phyloP scores from a whole-genome alignment of 2,113 vertebrate species.

The Tyrannus savana region DNA sequence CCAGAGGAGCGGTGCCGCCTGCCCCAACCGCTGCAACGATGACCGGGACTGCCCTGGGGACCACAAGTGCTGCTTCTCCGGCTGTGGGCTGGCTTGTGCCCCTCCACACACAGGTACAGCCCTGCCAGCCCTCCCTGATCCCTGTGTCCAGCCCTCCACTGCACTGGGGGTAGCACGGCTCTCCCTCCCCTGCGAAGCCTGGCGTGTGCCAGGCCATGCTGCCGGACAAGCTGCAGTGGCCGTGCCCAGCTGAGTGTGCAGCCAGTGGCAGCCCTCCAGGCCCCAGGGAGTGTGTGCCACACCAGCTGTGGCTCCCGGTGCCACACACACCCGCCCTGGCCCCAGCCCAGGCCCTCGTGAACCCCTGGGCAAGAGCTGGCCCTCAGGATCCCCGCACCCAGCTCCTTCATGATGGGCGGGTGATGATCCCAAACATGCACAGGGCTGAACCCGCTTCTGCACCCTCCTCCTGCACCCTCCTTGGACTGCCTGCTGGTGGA shows the following conservation, averaged over 20 bases:
- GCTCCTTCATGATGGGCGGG: fast-evolving
- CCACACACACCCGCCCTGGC: not conserved
- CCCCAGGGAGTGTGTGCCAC: fast-evolving
- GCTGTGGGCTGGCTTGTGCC: slow-evolving; percentile 20
- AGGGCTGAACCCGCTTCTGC: not conserved
- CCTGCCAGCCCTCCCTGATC: fast-evolving
- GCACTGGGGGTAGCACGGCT: not conserved
- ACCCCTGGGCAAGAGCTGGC: not conserved
- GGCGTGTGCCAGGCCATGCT: fast-evolving
- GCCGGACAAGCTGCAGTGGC: fast-evolving
- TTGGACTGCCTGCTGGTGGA: not conserved
- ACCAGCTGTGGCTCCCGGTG: fast-evolving
- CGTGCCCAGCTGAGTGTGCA: not conserved
- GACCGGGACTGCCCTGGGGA: slow-evolving; percentile 3
- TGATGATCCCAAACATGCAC: fast-evolving
- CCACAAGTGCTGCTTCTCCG: slow-evolving; percentile 29
- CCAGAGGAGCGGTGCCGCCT: not conserved
- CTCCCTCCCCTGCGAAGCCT: not conserved
- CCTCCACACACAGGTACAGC: not conserved
- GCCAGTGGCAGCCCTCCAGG: not conserved
- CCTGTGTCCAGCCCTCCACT: fast-evolving
- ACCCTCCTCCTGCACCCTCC: not conserved
- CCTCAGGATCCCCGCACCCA: not conserved
- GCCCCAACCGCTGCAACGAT: not conserved
- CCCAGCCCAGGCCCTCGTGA: not conserved